Evolutionary conservation across 1,140 invertebrate genomes (phyloP).

Genomic region (Stegodyphus dumicola): DNA sequence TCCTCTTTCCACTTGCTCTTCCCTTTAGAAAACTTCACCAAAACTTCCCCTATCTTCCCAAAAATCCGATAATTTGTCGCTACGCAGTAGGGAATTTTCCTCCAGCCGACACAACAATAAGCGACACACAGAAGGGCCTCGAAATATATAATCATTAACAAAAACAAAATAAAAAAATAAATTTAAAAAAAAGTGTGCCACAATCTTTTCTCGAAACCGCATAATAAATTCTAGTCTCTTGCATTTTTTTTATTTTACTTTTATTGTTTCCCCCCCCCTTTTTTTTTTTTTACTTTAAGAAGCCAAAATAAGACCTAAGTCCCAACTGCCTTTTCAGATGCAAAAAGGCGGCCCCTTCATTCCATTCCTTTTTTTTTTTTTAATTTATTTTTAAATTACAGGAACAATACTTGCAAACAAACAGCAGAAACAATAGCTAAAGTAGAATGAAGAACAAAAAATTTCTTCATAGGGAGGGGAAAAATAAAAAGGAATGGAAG

Average conservation of each 20-base stretch:
- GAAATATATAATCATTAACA: slow-evolving; percentile 4
- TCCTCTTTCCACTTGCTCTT: not conserved
- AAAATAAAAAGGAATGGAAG: not conserved
- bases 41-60: not conserved
- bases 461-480: not conserved
- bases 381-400: not conserved
- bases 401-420: slow-evolving; percentile 2
- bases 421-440: slow-evolving; percentile 20
- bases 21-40: not conserved
- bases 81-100: not conserved
- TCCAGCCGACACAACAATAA: too few species aligned
- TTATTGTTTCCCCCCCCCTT: not conserved
- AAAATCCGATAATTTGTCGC: slow-evolving; percentile 31
- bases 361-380: not conserved
- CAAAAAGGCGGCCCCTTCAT: not conserved
- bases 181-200: not conserved
- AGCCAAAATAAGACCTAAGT: not conserved
- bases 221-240: not conserved
- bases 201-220: not conserved
- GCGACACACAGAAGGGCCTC: not conserved
- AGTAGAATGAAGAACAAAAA: slow-evolving; percentile 4
- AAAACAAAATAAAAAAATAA: not conserved
- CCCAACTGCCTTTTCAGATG: not conserved
- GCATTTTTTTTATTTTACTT: not conserved
- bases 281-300: not conserved